Evolutionary conservation across 2,113 vertebrate species (phyloP).

Genomic region (Ceuthmochares aereus): DNA sequence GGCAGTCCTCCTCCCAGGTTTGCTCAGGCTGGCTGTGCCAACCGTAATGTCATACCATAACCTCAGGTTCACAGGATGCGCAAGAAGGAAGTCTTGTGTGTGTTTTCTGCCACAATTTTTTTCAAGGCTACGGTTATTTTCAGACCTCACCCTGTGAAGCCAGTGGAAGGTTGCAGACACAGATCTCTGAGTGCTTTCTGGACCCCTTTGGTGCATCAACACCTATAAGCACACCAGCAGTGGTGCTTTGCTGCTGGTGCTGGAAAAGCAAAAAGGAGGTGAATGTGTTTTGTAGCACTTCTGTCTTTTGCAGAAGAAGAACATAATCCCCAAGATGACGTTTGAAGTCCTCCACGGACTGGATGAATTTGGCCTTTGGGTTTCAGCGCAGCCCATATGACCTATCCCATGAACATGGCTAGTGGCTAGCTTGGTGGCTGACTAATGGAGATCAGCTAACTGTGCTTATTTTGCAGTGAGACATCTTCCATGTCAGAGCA

Average conservation of each 20-base stretch:
- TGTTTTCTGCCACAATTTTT: neutral
- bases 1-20: neutral
- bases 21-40: neutral
- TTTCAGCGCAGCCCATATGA: neutral
- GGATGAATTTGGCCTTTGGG: neutral
- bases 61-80: neutral
- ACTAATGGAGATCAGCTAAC: neutral
- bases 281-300: neutral
- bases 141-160: neutral
- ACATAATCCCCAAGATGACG: neutral
- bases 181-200: neutral
- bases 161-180: neutral
- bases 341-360: neutral
- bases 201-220: neutral
- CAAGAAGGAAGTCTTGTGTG: neutral
- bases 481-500: neutral
- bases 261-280: neutral
- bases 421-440: neutral
- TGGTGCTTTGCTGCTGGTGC: neutral
- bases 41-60: neutral
- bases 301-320: neutral
- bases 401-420: neutral
- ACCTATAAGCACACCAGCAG: neutral
- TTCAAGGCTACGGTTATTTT: neutral
- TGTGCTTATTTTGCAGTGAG: neutral